These are phyloP conservation scores for Tolmerus cingulatus DNA, from an alignment of 2,888 invertebrate species.

Conservation along the genomic window DNA sequence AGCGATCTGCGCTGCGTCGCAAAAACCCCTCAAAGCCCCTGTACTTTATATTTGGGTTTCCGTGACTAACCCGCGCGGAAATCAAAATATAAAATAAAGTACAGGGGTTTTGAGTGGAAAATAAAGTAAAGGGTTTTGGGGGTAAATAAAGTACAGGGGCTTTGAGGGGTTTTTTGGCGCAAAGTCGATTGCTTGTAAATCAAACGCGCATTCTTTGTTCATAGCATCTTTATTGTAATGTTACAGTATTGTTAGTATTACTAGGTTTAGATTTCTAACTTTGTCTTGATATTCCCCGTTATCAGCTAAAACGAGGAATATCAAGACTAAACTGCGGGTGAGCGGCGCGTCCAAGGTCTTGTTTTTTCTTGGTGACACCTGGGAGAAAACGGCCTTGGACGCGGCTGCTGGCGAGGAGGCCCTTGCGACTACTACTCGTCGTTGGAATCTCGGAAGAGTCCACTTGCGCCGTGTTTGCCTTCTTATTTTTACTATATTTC, in stretches of 20 bases:
- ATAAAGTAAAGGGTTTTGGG: no score
- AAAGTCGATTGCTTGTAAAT: no score
- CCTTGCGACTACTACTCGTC: neutral
- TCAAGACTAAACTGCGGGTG: neutral
- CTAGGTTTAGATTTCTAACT: neutral
- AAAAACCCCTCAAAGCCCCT: neutral
- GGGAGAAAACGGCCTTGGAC: slow-evolving; percentile 1
- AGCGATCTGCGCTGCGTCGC: neutral
- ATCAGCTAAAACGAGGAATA: no score
- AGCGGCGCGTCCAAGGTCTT: slow-evolving; percentile 39
- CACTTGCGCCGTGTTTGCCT: slow-evolving; percentile 7
- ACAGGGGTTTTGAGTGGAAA: no score
- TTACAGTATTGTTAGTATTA: neutral
- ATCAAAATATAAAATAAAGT: no score
- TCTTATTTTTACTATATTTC: no score
- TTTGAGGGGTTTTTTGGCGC: no score
- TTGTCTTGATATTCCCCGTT: no score
- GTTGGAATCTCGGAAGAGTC: slow-evolving; percentile 27
- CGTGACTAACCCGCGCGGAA: neutral
- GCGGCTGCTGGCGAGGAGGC: slow-evolving; percentile 17
- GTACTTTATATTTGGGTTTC: neutral
- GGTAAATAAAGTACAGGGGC: no score
- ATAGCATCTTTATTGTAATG: neutral
- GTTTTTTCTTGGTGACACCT: no score
- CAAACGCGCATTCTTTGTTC: neutral